Conservation (phyloP, 2,113 vertebrate species). For the Caranx ignobilis region DNA sequence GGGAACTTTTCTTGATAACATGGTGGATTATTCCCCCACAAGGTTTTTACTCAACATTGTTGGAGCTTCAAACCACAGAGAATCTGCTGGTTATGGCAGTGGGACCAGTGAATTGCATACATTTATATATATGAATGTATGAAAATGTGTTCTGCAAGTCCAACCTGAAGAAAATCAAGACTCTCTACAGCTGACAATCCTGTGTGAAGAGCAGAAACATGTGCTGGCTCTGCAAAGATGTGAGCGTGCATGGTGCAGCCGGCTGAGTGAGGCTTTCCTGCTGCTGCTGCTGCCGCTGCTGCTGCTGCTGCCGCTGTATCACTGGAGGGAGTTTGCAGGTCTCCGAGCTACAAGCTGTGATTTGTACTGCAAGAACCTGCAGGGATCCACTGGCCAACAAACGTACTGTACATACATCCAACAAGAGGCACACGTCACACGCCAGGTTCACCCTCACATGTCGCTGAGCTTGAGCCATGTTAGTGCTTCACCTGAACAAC, state of each 20-base stretch:
- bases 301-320: conserved; percentile 5
- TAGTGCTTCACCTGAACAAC: neutral
- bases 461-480: neutral
- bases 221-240: neutral
- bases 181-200: neutral
- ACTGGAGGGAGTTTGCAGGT: conserved; percentile 3
- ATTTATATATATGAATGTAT: no score
- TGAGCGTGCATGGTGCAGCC: neutral
- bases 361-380: conserved; percentile 10
- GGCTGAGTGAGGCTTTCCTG: neutral
- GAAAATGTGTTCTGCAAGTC: neutral
- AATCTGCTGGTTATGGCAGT: neutral
- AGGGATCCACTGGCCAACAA: neutral
- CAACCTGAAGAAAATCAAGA: neutral
- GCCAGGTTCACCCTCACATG: neutral
- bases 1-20: neutral
- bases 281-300: conserved; percentile 9
- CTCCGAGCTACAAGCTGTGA: neutral
- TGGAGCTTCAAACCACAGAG: neutral
- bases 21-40: neutral
- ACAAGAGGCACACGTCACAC: neutral
- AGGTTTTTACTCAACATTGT: neutral
- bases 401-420: neutral
- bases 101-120: neutral
- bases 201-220: neutral